Evolutionary conservation across 2,888 invertebrate genomes (phyloP).

Genomic region (Keiferia lycopersicella): DNA sequence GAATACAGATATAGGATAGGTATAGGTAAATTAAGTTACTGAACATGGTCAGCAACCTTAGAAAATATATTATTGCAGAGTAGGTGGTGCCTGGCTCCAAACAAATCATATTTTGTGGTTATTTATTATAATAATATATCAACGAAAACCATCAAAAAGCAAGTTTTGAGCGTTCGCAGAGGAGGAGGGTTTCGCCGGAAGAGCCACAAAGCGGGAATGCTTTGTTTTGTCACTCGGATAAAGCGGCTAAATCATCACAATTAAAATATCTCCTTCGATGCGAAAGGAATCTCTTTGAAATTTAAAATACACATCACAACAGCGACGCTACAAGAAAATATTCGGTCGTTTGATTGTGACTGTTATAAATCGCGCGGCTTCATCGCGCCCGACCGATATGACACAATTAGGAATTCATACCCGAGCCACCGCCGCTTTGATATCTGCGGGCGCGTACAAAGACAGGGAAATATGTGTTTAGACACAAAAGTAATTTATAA

Average conservation of each 20-base stretch:
- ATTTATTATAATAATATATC: not conserved
- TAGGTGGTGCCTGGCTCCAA: too few species aligned
- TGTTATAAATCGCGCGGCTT: constrained; percentile 50
- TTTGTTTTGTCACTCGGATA: constrained; percentile 57
- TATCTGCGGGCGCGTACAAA: constrained; percentile 26
- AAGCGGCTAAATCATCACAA: constrained; percentile 67
- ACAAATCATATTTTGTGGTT: too few species aligned
- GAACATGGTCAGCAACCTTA: too few species aligned
- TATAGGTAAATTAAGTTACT: too few species aligned
- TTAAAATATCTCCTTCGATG: constrained; percentile 59
- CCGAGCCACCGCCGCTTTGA: constrained; percentile 47
- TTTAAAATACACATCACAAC: constrained; percentile 45
- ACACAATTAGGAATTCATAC: constrained; percentile 39
- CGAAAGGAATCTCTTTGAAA: constrained; percentile 63
- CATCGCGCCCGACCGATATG: constrained; percentile 36
- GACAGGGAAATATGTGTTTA: not conserved
- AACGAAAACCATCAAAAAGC: not conserved
- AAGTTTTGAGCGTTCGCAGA: constrained; percentile 12
- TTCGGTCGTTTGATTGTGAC: constrained; percentile 38
- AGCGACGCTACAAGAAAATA: constrained; percentile 30
- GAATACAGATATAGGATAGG: too few species aligned
- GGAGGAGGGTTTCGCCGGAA: constrained; percentile 29
- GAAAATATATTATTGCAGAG: too few species aligned
- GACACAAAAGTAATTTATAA: not conserved
- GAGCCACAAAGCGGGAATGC: constrained; percentile 48